Evolutionary conservation across 2,113 vertebrate genomes (phyloP).

Genomic region (Myanophis thanlyinensis): DNA sequence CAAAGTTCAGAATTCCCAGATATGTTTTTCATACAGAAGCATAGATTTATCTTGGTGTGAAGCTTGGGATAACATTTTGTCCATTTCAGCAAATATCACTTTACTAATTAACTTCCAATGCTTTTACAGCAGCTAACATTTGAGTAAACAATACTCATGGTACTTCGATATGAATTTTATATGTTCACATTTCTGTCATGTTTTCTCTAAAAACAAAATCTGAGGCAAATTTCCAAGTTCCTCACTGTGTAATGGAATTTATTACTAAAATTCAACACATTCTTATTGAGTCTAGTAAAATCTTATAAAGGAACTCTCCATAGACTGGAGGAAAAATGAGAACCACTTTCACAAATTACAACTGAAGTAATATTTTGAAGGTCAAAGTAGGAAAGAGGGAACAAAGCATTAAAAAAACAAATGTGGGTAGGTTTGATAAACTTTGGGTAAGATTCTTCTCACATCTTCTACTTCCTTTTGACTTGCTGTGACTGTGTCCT

Average conservation of each 20-base stretch:
- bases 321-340: not conserved
- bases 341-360: not conserved
- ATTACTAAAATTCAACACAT: not conserved
- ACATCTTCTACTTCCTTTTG: not conserved
- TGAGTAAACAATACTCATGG: not conserved
- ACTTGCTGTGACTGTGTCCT: not conserved
- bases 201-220: not conserved
- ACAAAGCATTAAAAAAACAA: not conserved
- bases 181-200: not conserved
- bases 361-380: not conserved
- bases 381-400: not conserved
- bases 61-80: not conserved
- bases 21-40: not conserved
- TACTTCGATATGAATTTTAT: not conserved
- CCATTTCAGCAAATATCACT: not conserved
- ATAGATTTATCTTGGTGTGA: not conserved
- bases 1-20: not conserved
- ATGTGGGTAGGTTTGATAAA: not conserved
- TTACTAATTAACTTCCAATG: not conserved
- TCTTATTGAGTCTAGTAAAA: not conserved
- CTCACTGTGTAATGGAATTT: not conserved
- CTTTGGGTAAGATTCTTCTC: not conserved
- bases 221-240: not conserved
- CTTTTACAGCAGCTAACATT: not conserved
- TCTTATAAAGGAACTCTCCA: not conserved